phyloP scores from a whole-genome alignment of 1,140 invertebrate genomes.

The Calycopis cecrops region DNA sequence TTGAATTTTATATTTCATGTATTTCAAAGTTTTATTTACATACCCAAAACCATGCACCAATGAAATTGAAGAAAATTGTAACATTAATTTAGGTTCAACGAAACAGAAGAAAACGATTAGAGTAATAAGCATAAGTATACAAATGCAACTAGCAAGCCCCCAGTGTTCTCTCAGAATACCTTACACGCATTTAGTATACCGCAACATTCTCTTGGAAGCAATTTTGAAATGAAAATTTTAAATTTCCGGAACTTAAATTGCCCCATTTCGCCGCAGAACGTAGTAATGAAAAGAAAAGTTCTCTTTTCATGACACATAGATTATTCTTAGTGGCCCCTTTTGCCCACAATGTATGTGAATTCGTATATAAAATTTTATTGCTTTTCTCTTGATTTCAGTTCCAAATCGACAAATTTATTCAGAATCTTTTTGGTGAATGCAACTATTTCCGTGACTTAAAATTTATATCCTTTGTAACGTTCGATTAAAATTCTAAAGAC shows the following conservation, averaged over 20 bases:
- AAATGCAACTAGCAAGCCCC: no score
- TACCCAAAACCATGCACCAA: no score
- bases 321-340: constrained; percentile 52
- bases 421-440: constrained; percentile 10
- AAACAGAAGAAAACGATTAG: no score
- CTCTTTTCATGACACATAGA: constrained; percentile 52
- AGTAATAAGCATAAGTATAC: no score
- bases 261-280: constrained; percentile 39
- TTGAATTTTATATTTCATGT: no score
- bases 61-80: no score
- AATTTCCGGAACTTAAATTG: constrained; percentile 46
- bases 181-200: background rate
- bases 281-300: constrained; percentile 57
- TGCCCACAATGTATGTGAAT: constrained; percentile 37
- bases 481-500: constrained; percentile 9
- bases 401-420: constrained; percentile 11
- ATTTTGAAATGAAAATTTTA: constrained; percentile 38
- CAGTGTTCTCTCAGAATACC: no score
- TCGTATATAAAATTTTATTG: constrained; percentile 30
- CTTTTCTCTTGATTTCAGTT: constrained; percentile 10
- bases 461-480: constrained; percentile 9
- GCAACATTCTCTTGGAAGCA: constrained; percentile 12
- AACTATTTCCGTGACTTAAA: constrained; percentile 10
- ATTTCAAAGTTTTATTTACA: no score
- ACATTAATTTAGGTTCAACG: no score